Conservation (phyloP, 2,113 vertebrate species). For the Datnioides undecimradiatus region DNA sequence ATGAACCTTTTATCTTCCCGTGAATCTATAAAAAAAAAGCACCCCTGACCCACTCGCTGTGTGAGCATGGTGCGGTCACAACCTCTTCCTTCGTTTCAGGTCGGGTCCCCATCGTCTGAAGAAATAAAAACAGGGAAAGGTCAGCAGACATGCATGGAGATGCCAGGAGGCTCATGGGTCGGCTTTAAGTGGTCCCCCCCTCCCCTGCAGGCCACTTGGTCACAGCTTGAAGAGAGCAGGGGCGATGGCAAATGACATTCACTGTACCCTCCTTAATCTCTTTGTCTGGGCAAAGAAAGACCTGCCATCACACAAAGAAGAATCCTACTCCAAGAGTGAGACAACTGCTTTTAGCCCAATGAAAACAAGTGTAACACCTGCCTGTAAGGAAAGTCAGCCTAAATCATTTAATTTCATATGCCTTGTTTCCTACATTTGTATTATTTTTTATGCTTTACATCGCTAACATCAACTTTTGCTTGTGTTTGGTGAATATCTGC, state of each 20-base stretch:
- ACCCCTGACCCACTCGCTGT: conserved; percentile 14
- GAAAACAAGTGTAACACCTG: neutral
- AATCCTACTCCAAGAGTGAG: neutral
- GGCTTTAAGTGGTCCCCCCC: conserved; percentile 47
- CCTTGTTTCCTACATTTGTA: neutral
- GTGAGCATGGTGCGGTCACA: neutral
- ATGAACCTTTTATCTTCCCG: conserved; percentile 1
- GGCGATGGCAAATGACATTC: conserved; percentile 16
- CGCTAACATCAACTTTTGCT: neutral
- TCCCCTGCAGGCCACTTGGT: conserved; percentile 27
- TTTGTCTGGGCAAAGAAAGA: conserved; percentile 58
- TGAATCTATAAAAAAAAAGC: neutral
- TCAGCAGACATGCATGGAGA: conserved; percentile 43
- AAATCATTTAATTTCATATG: neutral
- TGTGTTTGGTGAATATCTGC: conserved; percentile 13
- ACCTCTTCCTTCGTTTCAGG: conserved; percentile 17
- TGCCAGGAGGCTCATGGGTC: conserved; percentile 21
- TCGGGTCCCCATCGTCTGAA: neutral
- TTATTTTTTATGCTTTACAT: neutral
- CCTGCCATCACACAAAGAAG: conserved; percentile 9
- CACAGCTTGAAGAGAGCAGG: conserved; percentile 59
- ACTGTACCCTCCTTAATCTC: conserved; percentile 37
- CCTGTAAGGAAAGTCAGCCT: neutral
- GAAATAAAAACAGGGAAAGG: conserved; percentile 41
- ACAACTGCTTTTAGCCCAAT: neutral